These are phyloP conservation scores for Myotis vivesi DNA, from an alignment of 2,797 vertebrate genomes.

Conservation along the genomic window DNA sequence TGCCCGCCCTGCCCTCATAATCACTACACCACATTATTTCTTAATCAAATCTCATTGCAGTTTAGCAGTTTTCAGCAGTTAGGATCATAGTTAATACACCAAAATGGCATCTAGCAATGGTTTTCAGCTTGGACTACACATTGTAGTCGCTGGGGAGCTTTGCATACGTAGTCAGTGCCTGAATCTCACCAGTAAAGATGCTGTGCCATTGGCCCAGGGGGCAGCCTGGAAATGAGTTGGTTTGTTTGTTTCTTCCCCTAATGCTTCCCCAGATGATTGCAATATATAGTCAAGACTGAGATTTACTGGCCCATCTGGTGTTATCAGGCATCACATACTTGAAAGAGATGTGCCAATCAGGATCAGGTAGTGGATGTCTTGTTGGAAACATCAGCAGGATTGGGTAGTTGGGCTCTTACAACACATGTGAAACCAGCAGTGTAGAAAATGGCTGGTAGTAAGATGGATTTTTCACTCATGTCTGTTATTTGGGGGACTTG, in stretches of 20 bases:
- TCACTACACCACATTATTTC: background rate
- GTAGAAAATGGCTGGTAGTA: background rate
- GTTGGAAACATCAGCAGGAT: background rate
- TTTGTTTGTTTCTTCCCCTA: background rate
- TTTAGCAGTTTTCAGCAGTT: background rate
- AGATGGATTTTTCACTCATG: background rate
- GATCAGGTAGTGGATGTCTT: background rate
- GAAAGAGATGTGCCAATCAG: background rate
- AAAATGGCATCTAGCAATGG: background rate
- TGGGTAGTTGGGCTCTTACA: background rate
- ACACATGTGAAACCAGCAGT: background rate
- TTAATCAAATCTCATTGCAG: background rate
- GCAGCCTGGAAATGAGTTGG: background rate
- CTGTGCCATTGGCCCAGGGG: background rate
- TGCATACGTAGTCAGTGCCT: background rate
- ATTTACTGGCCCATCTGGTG: background rate
- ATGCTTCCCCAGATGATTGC: background rate
- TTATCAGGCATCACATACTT: background rate
- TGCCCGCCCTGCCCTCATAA: no score
- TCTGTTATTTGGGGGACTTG: background rate
- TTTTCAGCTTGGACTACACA: background rate
- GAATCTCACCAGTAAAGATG: background rate
- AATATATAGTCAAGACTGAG: background rate
- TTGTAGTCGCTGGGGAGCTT: background rate
- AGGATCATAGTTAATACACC: background rate